These are phyloP conservation scores for Stramonita haemastoma DNA, from an alignment of 2,888 invertebrate genomes.

Conservation along the genomic window DNA sequence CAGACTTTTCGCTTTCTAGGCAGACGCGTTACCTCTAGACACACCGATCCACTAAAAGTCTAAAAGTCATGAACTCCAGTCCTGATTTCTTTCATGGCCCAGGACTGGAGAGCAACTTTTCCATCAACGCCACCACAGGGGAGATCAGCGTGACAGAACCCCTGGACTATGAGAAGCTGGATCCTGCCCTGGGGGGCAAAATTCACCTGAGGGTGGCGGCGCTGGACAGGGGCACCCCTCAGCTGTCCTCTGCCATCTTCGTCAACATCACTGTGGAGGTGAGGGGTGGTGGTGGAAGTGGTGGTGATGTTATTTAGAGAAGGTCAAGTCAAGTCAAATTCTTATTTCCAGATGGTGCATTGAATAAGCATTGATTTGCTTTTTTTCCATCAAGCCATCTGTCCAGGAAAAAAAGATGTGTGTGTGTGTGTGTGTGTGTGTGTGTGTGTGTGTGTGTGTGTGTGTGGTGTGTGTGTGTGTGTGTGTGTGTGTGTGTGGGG, in stretches of 20 bases:
- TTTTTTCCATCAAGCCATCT: too few relatives aligned
- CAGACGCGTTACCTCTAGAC: too few relatives aligned
- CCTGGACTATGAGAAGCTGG: slow-evolving; percentile 71
- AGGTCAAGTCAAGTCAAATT: not conserved
- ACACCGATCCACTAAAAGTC: too few relatives aligned
- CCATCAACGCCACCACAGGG: slow-evolving; percentile 85
- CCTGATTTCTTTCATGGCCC: slow-evolving; percentile 19
- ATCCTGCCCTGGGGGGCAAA: slow-evolving; percentile 56
- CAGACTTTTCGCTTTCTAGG: too few relatives aligned
- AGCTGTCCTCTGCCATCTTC: slow-evolving; percentile 59
- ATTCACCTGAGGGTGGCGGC: slow-evolving; percentile 65
- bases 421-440: not conserved
- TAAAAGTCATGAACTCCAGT: too few relatives aligned
- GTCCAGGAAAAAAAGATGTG: too few relatives aligned
- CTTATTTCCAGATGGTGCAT: too few relatives aligned
- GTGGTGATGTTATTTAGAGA: not conserved
- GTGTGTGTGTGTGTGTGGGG: not conserved
- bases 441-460: slow-evolving; percentile 22
- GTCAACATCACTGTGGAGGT: slow-evolving; percentile 82
- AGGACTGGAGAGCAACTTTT: slow-evolving; percentile 77
- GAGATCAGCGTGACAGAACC: slow-evolving; percentile 66
- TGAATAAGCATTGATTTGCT: too few relatives aligned
- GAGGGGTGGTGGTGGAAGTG: slow-evolving; percentile 58
- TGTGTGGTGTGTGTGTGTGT: not conserved
- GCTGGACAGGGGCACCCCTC: slow-evolving; percentile 68